Conservation (phyloP, 2,113 vertebrate species). For the Phoenicopterus ruber region DNA sequence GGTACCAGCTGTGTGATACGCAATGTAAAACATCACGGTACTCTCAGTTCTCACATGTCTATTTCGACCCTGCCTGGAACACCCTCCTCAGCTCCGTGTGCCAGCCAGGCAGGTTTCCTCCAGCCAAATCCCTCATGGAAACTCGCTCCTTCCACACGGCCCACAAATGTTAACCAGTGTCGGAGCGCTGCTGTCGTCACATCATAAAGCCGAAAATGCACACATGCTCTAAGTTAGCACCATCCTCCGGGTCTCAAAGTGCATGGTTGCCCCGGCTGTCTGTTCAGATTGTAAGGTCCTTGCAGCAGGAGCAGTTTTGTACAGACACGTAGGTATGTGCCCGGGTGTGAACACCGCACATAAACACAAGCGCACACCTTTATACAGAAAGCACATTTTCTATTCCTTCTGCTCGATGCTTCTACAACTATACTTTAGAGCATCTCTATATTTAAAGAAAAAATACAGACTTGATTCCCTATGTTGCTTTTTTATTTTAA, state of each 20-base stretch:
- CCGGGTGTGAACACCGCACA: background rate
- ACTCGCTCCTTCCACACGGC: background rate
- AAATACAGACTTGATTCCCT: background rate
- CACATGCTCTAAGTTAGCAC: slow-evolving; percentile 54
- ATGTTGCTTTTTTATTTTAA: background rate
- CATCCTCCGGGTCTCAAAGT: slow-evolving; percentile 4
- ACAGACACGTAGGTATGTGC: background rate
- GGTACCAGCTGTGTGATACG: background rate
- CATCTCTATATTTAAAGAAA: background rate
- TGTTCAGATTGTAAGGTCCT: background rate
- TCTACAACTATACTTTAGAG: background rate
- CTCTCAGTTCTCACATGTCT: background rate
- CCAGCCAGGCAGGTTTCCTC: background rate
- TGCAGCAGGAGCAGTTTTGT: background rate
- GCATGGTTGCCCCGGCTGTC: background rate
- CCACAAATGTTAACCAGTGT: slow-evolving; percentile 36
- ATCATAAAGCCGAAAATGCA: slow-evolving; percentile 30
- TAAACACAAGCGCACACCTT: background rate
- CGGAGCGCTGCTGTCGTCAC: background rate
- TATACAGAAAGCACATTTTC: background rate
- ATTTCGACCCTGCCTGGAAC: background rate
- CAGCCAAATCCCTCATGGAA: background rate
- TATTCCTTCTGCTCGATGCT: background rate
- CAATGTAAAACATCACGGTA: background rate
- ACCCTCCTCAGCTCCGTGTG: background rate